A percentile compares a stretch with the other conserved stretches of the same genome.
phyloP scores from a whole-genome alignment of 2,888 invertebrate genomes.

The Macaria liturata region DNA sequence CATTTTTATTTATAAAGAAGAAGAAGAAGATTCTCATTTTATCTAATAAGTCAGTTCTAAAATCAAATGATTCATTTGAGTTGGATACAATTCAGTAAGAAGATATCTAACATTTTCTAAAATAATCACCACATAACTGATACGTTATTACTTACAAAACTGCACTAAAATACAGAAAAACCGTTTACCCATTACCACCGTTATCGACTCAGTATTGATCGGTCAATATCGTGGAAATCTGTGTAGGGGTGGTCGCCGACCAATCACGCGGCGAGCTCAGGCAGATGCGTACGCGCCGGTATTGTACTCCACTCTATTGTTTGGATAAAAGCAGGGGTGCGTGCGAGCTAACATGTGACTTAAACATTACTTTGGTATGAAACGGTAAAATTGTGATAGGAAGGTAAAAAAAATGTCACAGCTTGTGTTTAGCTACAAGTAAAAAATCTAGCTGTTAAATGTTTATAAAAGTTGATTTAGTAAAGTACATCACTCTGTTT shows the following conservation, averaged over 20 bases:
- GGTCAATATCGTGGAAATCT: constrained; percentile 71
- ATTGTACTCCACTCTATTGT: constrained; percentile 69
- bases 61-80: no score
- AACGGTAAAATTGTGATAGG: constrained; percentile 46
- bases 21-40: no score
- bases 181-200: constrained; percentile 46
- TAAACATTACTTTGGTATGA: constrained; percentile 52
- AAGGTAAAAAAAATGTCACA: constrained; percentile 5
- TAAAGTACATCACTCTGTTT: no score
- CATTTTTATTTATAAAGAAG: no score
- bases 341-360: constrained; percentile 68
- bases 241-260: constrained; percentile 62
- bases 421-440: no score
- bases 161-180: constrained; percentile 33
- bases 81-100: no score
- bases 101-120: no score
- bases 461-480: no score
- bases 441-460: no score
- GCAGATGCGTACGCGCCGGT: constrained; percentile 73
- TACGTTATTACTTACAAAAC: no score
- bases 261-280: constrained; percentile 54
- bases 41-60: no score
- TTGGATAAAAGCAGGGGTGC: constrained; percentile 58
- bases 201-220: constrained; percentile 72
- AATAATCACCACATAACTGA: no score